Evolutionary conservation across 2,113 vertebrate genomes (phyloP).

Genomic region (Mesembrinibis cayennensis): DNA sequence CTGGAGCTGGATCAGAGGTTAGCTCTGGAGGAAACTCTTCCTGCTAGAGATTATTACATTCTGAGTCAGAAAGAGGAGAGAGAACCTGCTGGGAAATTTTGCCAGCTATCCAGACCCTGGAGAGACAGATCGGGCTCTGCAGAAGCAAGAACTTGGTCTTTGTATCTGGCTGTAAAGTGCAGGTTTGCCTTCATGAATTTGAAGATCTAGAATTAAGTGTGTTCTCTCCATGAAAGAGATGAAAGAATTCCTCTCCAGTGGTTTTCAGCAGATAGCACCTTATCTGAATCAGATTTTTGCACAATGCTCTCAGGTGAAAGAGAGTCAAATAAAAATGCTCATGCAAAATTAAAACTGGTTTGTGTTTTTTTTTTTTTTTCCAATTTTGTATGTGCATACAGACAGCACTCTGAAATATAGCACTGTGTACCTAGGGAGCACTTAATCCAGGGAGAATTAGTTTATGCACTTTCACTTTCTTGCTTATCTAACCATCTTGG

Average conservation of each 20-base stretch:
- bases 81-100: neutral
- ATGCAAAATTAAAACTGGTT: neutral
- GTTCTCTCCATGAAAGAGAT: neutral
- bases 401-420: neutral
- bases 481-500: neutral
- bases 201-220: neutral
- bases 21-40: neutral
- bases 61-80: neutral
- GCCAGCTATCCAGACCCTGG: neutral
- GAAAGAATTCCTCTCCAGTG: neutral
- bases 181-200: neutral
- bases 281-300: neutral
- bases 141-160: neutral
- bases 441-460: neutral
- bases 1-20: neutral
- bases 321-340: neutral
- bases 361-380: too few relatives aligned
- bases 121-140: neutral
- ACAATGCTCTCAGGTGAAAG: neutral
- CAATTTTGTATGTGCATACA: too few relatives aligned
- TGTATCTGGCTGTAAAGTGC: neutral
- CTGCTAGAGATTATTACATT: neutral
- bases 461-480: neutral
- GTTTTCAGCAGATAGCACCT: neutral
- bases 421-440: neutral